Evolutionary conservation across 2,888 invertebrate species (phyloP), one percentile per base, ranked within the genome.

Genomic region (Polyommatus iphigenia): DNA sequence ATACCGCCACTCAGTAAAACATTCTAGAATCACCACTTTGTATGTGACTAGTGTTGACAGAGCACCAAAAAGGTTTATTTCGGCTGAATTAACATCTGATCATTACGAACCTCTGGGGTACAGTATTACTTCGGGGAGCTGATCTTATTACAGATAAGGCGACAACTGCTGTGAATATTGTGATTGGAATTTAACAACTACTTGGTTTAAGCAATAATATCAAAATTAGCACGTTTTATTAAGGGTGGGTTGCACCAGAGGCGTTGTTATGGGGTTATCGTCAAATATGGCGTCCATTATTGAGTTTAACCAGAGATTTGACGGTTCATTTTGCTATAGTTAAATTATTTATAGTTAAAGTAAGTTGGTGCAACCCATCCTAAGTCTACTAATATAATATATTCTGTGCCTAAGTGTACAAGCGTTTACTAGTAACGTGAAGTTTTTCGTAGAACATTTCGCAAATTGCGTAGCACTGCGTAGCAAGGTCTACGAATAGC

Each of bases 71-170:
- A 73, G 13, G 20, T 36, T 50, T 73, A 77, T 78, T 41, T 78
- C 76, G 29, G 59, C 29, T 36, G 80, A 80, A 80, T 18, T 59
- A 78, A 80, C 46, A 78, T 75, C 46, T 29, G 57, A 79, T 59
- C 8, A 79, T 80, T 41, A 72, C 86, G 78, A 67, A 78, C 80
- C 78, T 79, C 76, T 76, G 82, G 79, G 81, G 82, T 85, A 88
- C 89, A 91, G 91, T 93, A 92, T 93, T 92, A 90, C 91, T 92
- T 90, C 89, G 90, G 92, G 93, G 93, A 91, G 87, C 84, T 90
- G 91, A 93, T 93, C 92, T 93, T 91, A 91, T 92, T 93, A 90
- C 86, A 92, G 93, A 93, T 93, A 92, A 91, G 92, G 90, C 90
- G 85, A 83, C 86, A 84, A 85, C 85, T 88, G 85, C 85, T 89